Evolutionary conservation across 2,888 invertebrate species (phyloP), one percentile per base, ranked within the genome.

Genomic region (Drosophila recens): DNA sequence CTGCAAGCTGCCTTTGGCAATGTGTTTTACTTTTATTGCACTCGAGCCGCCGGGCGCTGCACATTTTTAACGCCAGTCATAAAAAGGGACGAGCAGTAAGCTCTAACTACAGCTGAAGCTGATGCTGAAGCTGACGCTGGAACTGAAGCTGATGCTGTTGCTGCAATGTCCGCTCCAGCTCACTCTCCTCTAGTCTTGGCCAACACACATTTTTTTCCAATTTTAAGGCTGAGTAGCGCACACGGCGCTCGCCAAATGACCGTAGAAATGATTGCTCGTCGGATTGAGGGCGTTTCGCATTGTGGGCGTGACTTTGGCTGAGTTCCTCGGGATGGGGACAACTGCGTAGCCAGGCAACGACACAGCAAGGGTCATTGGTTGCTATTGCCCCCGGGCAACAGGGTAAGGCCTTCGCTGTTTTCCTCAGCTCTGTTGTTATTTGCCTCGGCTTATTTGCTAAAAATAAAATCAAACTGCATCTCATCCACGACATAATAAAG

Each of bases 21-120:
- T 88, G 89, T 88, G 87, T 87, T 88, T 84, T 82, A 86, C 84
- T 86, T 86, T 86, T 88, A 86, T 86, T 86, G 85, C 85, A 84
- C 82, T 86, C 74, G 84, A 83, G 88, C 82, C 84, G 82, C 74
- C 73, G 77, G 79, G 74, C 67, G 85, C 85, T 84, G 84, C 84
- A 84, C 84, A 84, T 87, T 84, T 84, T 84, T 87, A 85, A 81
- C 87, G 85, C 79, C 81, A 84, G 76, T 77, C 89, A 88, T 87
- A 87, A 87, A 87, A 88, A 77, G 74, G 79, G 82, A 80, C 80
- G 88, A 84, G 86, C 80, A 51, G 73, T 65, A 67, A 68, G 64
- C 75, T 51, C 36, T n/a, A 23, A 11, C 64, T 59, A 36, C 20
- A 33, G 10, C 64, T 59, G 43, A 0, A 23, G 36, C 20, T 36